Evolutionary conservation across 30 jellyfish, hydroid and myxozoan species (phyloP).

Genomic region (Turritopsis dohrnii): DNA sequence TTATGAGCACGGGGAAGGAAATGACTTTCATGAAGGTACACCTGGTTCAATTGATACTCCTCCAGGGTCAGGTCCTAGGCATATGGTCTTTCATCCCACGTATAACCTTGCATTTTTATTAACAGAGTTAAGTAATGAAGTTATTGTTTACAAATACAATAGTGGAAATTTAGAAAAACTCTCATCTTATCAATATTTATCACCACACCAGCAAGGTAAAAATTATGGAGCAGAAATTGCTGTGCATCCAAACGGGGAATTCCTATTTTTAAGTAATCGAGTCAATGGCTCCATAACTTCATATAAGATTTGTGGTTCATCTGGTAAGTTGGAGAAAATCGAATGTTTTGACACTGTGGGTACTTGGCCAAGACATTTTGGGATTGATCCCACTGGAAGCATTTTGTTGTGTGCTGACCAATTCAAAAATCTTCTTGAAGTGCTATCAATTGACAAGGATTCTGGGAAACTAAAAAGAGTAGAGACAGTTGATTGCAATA

Average conservation of each 20-base stretch:
- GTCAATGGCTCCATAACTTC: slow-evolving; percentile 36
- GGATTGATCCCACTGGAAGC: slow-evolving; percentile 28
- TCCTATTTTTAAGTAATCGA: slow-evolving; percentile 28
- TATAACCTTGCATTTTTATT: slow-evolving; percentile 20
- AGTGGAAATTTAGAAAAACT: slow-evolving; percentile 21
- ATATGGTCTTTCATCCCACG: slow-evolving; percentile 37
- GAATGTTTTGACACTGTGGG: slow-evolving; percentile 15
- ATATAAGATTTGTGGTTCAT: background rate
- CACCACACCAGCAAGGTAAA: background rate
- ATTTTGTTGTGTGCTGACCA: slow-evolving; percentile 39
- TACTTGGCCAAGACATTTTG: slow-evolving; percentile 46
- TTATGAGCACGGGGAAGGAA: slow-evolving; percentile 28
- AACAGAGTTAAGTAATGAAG: slow-evolving; percentile 32
- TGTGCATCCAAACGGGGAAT: slow-evolving; percentile 33
- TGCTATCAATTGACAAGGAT: slow-evolving; percentile 12
- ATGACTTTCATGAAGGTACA: slow-evolving; percentile 3
- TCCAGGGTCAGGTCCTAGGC: slow-evolving; percentile 47
- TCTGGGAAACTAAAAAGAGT: slow-evolving; percentile 25
- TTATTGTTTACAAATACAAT: slow-evolving; percentile 16
- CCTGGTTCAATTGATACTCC: slow-evolving; percentile 18
- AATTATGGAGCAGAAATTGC: slow-evolving; percentile 34
- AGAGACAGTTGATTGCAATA: slow-evolving; percentile 30
- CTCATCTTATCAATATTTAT: slow-evolving; percentile 6
- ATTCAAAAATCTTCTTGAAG: slow-evolving; percentile 24
- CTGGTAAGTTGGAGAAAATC: slow-evolving; percentile 20